These are phyloP conservation scores for Falco peregrinus DNA, from an alignment of 2,797 vertebrate genomes.

Conservation along the genomic window DNA sequence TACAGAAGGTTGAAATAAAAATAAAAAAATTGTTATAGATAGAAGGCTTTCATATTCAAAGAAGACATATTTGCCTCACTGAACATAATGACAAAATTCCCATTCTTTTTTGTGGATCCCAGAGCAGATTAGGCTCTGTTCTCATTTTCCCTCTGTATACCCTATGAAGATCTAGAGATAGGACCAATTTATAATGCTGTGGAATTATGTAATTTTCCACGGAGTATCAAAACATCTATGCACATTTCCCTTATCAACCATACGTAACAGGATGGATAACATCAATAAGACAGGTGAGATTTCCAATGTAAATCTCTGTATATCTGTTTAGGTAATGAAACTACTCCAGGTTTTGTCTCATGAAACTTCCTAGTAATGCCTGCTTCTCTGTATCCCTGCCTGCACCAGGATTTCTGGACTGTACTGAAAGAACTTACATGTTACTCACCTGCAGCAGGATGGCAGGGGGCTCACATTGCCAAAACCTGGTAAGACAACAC, in stretches of 20 bases:
- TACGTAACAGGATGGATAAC: background rate
- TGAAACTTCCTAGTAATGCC: background rate
- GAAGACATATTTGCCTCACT: background rate
- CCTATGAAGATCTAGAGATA: background rate
- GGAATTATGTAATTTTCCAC: background rate
- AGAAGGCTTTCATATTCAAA: background rate
- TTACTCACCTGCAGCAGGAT: background rate
- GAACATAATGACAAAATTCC: background rate
- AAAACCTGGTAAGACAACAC: constrained; percentile 24
- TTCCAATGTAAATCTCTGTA: background rate
- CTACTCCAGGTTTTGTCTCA: background rate
- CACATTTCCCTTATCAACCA: background rate
- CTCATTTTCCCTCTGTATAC: background rate
- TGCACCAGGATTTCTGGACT: background rate
- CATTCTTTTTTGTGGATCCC: background rate
- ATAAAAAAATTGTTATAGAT: background rate
- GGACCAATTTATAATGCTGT: background rate
- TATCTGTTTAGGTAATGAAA: background rate
- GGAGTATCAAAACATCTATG: background rate
- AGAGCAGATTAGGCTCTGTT: background rate
- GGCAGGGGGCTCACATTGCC: constrained; percentile 19
- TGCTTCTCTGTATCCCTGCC: background rate
- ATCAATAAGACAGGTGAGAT: background rate
- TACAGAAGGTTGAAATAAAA: background rate
- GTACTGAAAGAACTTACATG: background rate